Evolutionary conservation across 2,888 invertebrate species (phyloP).

Genomic region (Macrosoma leucophasiata): DNA sequence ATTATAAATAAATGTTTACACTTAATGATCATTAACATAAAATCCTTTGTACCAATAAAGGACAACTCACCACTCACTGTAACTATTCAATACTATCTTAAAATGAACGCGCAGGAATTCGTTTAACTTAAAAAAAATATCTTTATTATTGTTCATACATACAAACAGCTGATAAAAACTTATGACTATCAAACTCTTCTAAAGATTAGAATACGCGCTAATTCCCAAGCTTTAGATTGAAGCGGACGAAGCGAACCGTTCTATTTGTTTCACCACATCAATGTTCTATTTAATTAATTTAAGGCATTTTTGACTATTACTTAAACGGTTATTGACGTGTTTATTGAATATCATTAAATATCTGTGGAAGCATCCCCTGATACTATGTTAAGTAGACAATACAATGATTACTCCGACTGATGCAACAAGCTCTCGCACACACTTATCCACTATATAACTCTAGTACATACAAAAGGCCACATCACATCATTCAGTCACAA

Average conservation of each 20-base stretch:
- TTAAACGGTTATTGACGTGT: constrained; percentile 55
- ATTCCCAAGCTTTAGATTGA: constrained; percentile 47
- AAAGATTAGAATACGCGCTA: constrained; percentile 44
- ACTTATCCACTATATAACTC: constrained; percentile 54
- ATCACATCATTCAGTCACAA: constrained; percentile 75
- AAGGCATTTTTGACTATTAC: constrained; percentile 60
- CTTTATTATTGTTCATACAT: constrained; percentile 59
- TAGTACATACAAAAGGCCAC: constrained; percentile 73
- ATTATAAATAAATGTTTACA: constrained; percentile 62
- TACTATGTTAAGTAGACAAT: constrained; percentile 48
- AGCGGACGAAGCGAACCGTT: constrained; percentile 44
- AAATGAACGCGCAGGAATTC: constrained; percentile 68
- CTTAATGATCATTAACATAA: constrained; percentile 61
- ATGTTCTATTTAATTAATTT: constrained; percentile 34
- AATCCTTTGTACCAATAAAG: constrained; percentile 66
- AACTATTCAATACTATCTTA: constrained; percentile 42
- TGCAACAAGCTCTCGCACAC: constrained; percentile 65
- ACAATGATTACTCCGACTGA: constrained; percentile 51
- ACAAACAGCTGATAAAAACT: constrained; percentile 71
- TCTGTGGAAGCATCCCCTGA: constrained; percentile 61
- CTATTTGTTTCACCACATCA: constrained; percentile 22
- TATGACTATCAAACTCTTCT: constrained; percentile 61
- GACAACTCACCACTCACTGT: constrained; percentile 57
- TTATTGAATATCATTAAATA: constrained; percentile 45
- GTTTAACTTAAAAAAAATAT: constrained; percentile 57